Conservation (phyloP, 2,797 vertebrate species). For the Betta splendens region DNA sequence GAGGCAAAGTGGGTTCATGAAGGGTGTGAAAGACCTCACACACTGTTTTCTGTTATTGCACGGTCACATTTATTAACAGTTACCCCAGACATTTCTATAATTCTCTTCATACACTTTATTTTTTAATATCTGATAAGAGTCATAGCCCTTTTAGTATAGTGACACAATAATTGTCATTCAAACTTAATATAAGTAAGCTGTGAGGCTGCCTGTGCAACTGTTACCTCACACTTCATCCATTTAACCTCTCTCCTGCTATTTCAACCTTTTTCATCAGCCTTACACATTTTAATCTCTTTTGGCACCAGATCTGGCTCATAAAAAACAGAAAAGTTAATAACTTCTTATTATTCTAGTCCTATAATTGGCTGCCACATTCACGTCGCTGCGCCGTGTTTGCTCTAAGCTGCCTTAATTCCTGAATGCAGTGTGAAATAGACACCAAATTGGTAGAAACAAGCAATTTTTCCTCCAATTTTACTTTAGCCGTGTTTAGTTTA, state of each 20-base stretch:
- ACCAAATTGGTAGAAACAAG: background rate
- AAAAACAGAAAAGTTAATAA: background rate
- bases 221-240: background rate
- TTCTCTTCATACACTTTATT: conserved; percentile 14
- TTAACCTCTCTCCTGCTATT: background rate
- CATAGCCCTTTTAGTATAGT: conserved; percentile 7
- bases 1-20: background rate
- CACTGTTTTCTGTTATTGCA: conserved; percentile 4
- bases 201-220: background rate
- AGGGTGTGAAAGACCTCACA: background rate
- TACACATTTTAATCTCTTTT: background rate
- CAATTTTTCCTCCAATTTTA: background rate
- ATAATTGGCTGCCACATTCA: conserved; percentile 6
- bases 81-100: background rate
- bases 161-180: conserved; percentile 12
- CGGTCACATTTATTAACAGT: background rate
- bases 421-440: background rate
- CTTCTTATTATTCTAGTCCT: background rate
- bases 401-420: conserved; percentile 7
- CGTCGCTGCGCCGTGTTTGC: background rate
- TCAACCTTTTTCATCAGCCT: background rate
- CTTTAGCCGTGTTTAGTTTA: too few species aligned
- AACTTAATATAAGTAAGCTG: background rate
- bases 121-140: conserved; percentile 9
- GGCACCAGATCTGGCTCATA: background rate